Evolutionary conservation across 2,113 vertebrate species (phyloP).

Genomic region (Cryptomyrus ogoouensis): DNA sequence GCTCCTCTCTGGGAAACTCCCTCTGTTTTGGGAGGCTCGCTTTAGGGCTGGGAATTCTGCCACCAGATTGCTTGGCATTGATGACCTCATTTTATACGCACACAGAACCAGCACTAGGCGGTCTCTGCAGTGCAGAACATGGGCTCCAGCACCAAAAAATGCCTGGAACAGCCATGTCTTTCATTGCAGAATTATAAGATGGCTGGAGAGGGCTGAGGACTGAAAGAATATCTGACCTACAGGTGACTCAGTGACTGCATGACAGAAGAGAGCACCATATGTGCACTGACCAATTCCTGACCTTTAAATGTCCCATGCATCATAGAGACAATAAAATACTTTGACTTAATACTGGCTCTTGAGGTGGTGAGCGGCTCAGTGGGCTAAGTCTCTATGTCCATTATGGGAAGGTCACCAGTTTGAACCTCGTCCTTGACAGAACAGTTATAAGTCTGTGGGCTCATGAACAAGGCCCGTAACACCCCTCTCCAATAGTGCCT

Average conservation of each 20-base stretch:
- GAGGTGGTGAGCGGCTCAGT: too few species aligned
- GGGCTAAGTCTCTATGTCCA: too few species aligned
- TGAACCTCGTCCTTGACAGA: too few species aligned
- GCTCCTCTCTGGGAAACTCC: neutral
- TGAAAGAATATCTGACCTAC: neutral
- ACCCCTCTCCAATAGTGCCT: too few species aligned
- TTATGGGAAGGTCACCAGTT: too few species aligned
- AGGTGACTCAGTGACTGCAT: neutral
- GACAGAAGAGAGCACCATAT: neutral
- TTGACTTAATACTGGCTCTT: neutral
- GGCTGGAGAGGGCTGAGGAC: neutral
- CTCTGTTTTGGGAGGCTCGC: neutral
- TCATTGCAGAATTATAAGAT: neutral
- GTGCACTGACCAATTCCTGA: neutral
- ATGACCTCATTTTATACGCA: neutral
- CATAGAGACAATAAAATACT: neutral
- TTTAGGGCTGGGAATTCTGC: constrained; percentile 2
- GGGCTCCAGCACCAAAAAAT: neutral
- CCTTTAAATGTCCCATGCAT: neutral
- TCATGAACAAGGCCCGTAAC: too few species aligned
- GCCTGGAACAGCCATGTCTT: neutral
- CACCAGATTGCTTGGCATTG: neutral
- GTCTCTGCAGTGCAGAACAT: neutral
- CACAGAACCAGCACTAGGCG: neutral
- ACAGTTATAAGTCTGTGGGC: too few species aligned